Evolutionary conservation across 2,888 invertebrate species (phyloP), one percentile per base, ranked within the genome.

Genomic region (Trypoxylon attenuatum): DNA sequence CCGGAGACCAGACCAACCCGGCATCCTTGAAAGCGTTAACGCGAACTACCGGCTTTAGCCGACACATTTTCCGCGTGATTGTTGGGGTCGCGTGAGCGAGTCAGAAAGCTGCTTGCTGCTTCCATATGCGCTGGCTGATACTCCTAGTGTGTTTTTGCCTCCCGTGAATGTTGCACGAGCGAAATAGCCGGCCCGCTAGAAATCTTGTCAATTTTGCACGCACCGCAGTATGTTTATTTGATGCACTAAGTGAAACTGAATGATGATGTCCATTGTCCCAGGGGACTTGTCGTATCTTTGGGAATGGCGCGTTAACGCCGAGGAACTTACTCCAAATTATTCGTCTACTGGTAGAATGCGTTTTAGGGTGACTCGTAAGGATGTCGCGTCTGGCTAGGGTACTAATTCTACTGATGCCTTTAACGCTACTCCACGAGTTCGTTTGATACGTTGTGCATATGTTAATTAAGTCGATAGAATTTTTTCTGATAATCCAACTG

Each of bases 11-110:
- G 39, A 16, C 27, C 47, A 42, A 42, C 33, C n/a, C n/a, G n/a
- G 39, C 51, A 67, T 64, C 21, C 54, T 55, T 51, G 64, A 25
- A 67, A 66, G 57, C 56, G 54, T 57, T 54, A 53, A 50, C 50
- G 33, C n/a, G n/a, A n/a, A n/a, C n/a, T n/a, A n/a, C n/a, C n/a
- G n/a, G n/a, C n/a, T n/a, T n/a, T n/a, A n/a, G n/a, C n/a, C n/a
- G n/a, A n/a, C n/a, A n/a, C n/a, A n/a, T n/a, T n/a, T n/a, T n/a
- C n/a, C n/a, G n/a, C n/a, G n/a, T n/a, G n/a, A n/a, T n/a, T n/a
- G n/a, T n/a, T n/a, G n/a, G n/a, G n/a, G n/a, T n/a, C n/a, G n/a
- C n/a, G n/a, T n/a, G n/a, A n/a, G n/a, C n/a, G n/a, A n/a, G n/a
- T n/a, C n/a, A n/a, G n/a, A n/a, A n/a, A n/a, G n/a, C n/a, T n/a